A percentile compares a stretch with the other conserved stretches of the same genome.
These are phyloP conservation scores for Agrotis clavis DNA, from an alignment of 2,888 invertebrate genomes.

Conservation along the genomic window DNA sequence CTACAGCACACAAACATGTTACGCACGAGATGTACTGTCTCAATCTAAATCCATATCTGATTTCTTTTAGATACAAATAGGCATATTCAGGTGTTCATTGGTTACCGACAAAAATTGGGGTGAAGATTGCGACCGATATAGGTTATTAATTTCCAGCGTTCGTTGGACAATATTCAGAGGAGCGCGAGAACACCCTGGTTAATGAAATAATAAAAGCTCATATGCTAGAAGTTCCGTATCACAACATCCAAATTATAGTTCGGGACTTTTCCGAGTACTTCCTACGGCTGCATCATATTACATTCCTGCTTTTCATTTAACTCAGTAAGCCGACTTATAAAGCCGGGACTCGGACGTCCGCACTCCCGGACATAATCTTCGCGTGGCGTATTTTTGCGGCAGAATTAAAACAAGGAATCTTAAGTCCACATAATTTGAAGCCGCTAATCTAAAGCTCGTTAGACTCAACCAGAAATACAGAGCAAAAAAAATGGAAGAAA, in stretches of 20 bases:
- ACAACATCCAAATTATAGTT: neutral
- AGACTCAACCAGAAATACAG: constrained; percentile 21
- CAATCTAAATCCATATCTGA: no score
- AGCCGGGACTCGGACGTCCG: constrained; percentile 33
- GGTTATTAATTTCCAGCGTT: no score
- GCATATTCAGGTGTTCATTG: no score
- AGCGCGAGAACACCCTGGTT: no score
- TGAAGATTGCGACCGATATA: no score
- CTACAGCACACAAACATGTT: neutral
- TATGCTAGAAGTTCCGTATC: neutral
- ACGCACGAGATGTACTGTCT: no score
- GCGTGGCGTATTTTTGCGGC: constrained; percentile 51
- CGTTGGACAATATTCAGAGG: no score
- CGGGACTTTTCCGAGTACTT: neutral
- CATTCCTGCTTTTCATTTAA: constrained; percentile 35
- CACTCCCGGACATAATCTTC: constrained; percentile 44
- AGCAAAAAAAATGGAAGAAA: constrained; percentile 5
- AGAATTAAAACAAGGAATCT: constrained; percentile 47
- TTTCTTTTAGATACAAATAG: no score
- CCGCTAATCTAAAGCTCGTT: constrained; percentile 51
- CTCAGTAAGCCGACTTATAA: constrained; percentile 50
- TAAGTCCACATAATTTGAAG: constrained; percentile 56
- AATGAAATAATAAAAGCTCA: no score
- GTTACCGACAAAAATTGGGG: no score
- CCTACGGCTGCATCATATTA: constrained; percentile 12